Percentiles rank a stretch among this genome's conserved stretches.
These are phyloP conservation scores for Drosophila rellima DNA, from an alignment of 2,888 invertebrate species.

Conservation along the genomic window DNA sequence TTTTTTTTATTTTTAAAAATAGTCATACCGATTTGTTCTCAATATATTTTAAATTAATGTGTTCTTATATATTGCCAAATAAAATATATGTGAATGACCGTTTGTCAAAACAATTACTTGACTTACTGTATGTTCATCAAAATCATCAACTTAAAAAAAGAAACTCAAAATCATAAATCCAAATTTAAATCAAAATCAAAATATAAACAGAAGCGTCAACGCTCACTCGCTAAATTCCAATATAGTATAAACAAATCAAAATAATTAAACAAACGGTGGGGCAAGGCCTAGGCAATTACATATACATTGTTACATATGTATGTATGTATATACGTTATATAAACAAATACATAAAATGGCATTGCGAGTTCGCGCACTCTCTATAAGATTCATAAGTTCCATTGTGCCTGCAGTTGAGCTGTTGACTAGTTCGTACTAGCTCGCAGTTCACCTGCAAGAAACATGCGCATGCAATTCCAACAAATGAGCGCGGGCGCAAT, in stretches of 20 bases:
- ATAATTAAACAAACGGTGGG: slow-evolving; percentile 70
- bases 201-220: slow-evolving; percentile 48
- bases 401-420: slow-evolving; percentile 1
- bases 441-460: slow-evolving; percentile 3
- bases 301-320: slow-evolving; percentile 25
- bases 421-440: background rate
- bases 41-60: background rate
- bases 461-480: background rate
- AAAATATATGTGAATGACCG: background rate
- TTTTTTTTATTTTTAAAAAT: background rate
- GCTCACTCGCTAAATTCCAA: slow-evolving; percentile 57
- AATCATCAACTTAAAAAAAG: slow-evolving; percentile 41
- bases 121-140: slow-evolving; percentile 46
- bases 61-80: background rate
- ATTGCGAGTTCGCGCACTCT: slow-evolving; percentile 58
- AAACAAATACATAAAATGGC: slow-evolving; percentile 45
- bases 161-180: slow-evolving; percentile 45
- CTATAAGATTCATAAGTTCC: slow-evolving; percentile 55
- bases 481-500: slow-evolving; percentile 1
- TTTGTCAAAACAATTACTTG: background rate
- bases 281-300: slow-evolving; percentile 83
- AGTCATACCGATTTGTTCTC: too few relatives aligned
- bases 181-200: slow-evolving; percentile 33
- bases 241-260: slow-evolving; percentile 41
- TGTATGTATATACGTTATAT: slow-evolving; percentile 13